Percentiles rank a stretch among this genome's conserved stretches.
These are phyloP conservation scores for Megaustenia siamemsis DNA, from an alignment of 2,888 invertebrate genomes.

Conservation along the genomic window DNA sequence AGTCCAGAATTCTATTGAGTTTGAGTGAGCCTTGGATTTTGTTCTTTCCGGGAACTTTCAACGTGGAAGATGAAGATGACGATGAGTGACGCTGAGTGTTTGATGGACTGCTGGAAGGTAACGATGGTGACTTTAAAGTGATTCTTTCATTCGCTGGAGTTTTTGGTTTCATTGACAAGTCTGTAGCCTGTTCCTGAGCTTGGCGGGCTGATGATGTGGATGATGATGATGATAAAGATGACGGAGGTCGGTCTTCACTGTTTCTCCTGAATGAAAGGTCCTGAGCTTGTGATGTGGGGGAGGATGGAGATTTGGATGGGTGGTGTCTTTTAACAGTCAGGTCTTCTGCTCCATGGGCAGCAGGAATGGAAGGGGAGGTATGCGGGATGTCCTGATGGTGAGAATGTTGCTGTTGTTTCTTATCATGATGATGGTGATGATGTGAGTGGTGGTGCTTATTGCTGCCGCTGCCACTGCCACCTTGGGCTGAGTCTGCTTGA, in stretches of 20 bases:
- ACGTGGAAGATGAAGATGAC: constrained; percentile 38
- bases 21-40: constrained; percentile 73
- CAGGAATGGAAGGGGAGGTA: constrained; percentile 32
- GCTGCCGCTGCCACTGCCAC: constrained; percentile 26
- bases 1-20: constrained; percentile 71
- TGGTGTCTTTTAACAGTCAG: constrained; percentile 64
- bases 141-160: constrained; percentile 44
- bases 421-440: constrained; percentile 45
- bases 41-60: constrained; percentile 60
- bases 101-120: constrained; percentile 17
- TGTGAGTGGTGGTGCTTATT: constrained; percentile 36
- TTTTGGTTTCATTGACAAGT: constrained; percentile 72
- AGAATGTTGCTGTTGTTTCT: constrained; percentile 49
- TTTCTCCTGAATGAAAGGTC: constrained; percentile 50
- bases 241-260: constrained; percentile 38
- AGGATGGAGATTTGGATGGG: constrained; percentile 36
- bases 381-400: constrained; percentile 31
- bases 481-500: background rate
- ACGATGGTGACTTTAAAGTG: background rate
- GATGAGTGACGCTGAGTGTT: constrained; percentile 30
- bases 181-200: constrained; percentile 69
- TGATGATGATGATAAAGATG: constrained; percentile 41
- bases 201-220: constrained; percentile 35
- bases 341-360: constrained; percentile 65
- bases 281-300: constrained; percentile 48